phyloP scores from a whole-genome alignment of 2,888 invertebrate genomes.

The Noctua janthe region DNA sequence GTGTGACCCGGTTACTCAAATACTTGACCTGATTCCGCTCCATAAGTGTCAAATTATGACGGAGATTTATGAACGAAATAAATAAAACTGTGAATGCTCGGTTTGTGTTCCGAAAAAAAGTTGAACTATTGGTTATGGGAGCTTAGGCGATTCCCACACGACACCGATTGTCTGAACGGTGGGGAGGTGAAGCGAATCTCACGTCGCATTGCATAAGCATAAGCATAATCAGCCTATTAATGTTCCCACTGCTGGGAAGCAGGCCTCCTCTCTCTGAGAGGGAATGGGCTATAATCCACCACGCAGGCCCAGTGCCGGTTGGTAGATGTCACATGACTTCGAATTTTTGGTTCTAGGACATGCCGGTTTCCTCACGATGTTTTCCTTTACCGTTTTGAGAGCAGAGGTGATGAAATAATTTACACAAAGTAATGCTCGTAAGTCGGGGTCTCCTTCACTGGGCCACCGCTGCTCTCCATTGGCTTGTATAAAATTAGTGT shows the following conservation, averaged over 20 bases:
- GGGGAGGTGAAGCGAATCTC: neutral
- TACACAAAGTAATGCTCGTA: no score
- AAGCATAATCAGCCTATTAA: no score
- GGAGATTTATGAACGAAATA: conserved; percentile 48
- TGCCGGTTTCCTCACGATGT: no score
- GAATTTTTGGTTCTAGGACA: no score
- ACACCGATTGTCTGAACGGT: neutral
- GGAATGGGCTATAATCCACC: no score
- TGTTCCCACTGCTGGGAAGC: no score
- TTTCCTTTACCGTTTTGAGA: no score
- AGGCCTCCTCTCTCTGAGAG: no score
- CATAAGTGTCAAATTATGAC: conserved; percentile 35
- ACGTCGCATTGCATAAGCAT: neutral
- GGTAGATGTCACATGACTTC: no score
- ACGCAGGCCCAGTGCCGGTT: no score
- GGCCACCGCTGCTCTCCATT: neutral
- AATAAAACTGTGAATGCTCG: conserved; percentile 13
- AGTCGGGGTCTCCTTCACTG: no score
- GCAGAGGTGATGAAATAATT: no score
- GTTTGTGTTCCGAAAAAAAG: neutral
- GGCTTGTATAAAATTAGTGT: neutral
- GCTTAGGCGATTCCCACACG: neutral
- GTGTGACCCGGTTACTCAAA: conserved; percentile 30
- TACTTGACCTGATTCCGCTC: conserved; percentile 17
- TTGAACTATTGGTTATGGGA: neutral